A percentile compares a stretch with the other conserved stretches of the same genome.
phyloP scores from a whole-genome alignment of 2,113 vertebrate species.

The Tinamus guttatus region DNA sequence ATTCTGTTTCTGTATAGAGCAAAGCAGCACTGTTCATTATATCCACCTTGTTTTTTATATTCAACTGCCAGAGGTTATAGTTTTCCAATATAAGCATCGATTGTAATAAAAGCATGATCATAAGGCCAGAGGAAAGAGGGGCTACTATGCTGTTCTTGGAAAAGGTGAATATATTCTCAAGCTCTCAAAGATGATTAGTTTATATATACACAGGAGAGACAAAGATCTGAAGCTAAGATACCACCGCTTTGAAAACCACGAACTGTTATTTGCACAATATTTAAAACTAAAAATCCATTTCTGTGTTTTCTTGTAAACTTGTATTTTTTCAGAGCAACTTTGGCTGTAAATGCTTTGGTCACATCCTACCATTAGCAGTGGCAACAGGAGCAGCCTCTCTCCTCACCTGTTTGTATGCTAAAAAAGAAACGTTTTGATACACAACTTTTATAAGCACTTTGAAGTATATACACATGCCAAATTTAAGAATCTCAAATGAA shows the following conservation, averaged over 20 bases:
- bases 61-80: not conserved
- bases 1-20: not conserved
- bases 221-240: not conserved
- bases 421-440: not conserved
- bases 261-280: not conserved
- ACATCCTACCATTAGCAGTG: not conserved
- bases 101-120: not conserved
- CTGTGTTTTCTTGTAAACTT: not conserved
- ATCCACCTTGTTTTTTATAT: not conserved
- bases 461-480: not conserved
- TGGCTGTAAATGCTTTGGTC: not conserved
- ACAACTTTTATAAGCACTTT: not conserved
- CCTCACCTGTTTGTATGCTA: not conserved
- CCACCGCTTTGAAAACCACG: not conserved
- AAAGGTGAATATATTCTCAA: not conserved
- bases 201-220: not conserved
- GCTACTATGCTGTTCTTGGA: not conserved
- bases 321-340: not conserved
- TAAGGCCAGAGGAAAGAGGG: not conserved
- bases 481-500: not conserved
- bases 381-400: not conserved
- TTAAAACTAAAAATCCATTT: not conserved
- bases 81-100: not conserved
- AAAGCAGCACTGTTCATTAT: not conserved
- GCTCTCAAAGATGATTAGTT: not conserved